Conservation (phyloP, 92 coral and sea anemone species). For the Epizoanthus scotinus region DNA sequence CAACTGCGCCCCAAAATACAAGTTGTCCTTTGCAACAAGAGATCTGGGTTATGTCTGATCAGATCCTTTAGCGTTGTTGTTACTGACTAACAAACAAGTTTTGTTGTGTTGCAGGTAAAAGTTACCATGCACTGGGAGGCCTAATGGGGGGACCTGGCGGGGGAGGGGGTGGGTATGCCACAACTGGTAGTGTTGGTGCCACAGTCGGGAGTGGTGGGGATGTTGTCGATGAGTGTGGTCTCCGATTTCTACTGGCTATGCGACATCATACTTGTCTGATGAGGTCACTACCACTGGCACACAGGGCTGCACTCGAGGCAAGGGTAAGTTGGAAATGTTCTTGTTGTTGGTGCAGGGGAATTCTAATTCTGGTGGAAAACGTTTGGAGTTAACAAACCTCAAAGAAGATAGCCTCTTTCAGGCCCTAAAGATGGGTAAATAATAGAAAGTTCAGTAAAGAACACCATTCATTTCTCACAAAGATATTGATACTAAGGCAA, state of each 20-base stretch:
- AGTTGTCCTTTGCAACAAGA: no score
- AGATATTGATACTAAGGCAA: no score
- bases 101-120: conserved; percentile 60
- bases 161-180: conserved; percentile 99
- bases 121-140: conserved; percentile 68
- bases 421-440: no score
- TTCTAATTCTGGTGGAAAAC: background rate
- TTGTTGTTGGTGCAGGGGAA: background rate
- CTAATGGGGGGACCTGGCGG: conserved; percentile 99
- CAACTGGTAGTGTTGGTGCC: conserved; percentile 99
- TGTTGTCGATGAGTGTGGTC: conserved; percentile 99
- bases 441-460: no score
- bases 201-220: conserved; percentile 99
- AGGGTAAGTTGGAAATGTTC: conserved; percentile 52
- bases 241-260: conserved; percentile 95
- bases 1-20: no score
- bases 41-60: no score
- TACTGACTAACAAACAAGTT: background rate
- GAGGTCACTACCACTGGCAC: conserved; percentile 89
- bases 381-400: background rate
- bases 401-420: no score
- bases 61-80: background rate
- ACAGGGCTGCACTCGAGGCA: conserved; percentile 80
- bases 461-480: no score
- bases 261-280: conserved; percentile 95